phyloP scores from a whole-genome alignment of 2,113 vertebrate species.

The Guaruba guarouba region DNA sequence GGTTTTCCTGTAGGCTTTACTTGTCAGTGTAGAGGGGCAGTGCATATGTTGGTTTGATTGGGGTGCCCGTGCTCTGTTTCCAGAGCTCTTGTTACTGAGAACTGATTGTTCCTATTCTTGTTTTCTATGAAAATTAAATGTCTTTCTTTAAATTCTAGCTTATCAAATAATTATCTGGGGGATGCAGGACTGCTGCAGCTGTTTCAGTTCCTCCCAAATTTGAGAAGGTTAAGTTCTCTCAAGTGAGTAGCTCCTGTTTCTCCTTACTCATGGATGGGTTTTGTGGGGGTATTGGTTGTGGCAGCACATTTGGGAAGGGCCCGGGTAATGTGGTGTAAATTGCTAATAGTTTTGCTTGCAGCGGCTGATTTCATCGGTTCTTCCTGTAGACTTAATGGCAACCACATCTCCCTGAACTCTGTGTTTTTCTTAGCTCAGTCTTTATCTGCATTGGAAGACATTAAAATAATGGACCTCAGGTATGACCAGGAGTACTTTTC shows the following conservation, averaged over 20 bases:
- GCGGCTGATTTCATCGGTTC: neutral
- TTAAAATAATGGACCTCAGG: conserved; percentile 77
- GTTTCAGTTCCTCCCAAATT: conserved; percentile 65
- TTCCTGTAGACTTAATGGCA: conserved; percentile 77
- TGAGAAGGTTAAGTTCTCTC: conserved; percentile 73
- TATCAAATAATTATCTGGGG: conserved; percentile 80
- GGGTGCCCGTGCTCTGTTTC: neutral
- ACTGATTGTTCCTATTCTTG: neutral
- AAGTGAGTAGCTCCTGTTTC: conserved; percentile 75
- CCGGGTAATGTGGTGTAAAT: accelerated
- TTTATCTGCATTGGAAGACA: conserved; percentile 52
- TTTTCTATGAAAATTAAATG: neutral
- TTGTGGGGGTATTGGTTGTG: neutral
- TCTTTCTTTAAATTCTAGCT: conserved; percentile 66
- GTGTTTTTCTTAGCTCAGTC: conserved; percentile 68
- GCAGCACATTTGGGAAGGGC: neutral
- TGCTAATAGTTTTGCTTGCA: neutral
- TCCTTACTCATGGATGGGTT: neutral
- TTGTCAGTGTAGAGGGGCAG: neutral
- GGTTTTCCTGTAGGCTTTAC: neutral
- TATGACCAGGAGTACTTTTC: conserved; percentile 41
- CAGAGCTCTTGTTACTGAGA: neutral
- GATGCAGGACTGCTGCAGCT: conserved; percentile 74
- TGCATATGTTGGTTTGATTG: neutral
- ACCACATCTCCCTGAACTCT: conserved; percentile 70